Base-by-base conservation (phyloP, 2,888 invertebrate species). In the Allacma fusca region DNA sequence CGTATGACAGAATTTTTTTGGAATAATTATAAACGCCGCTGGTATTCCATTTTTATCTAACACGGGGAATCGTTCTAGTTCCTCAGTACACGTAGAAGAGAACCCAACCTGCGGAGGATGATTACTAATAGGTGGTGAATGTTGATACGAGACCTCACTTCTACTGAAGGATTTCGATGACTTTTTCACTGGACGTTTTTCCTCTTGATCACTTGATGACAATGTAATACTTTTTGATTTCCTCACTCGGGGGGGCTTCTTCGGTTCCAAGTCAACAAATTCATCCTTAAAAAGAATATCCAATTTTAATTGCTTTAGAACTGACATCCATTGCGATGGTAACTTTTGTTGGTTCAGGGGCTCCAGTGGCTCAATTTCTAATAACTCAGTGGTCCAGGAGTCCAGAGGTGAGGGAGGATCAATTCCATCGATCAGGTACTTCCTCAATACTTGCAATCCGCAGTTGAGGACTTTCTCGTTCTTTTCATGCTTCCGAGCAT, bases 401-500 rank as follows among this genome's bases (percentile, higher is more conserved):
- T 40, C 70, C 4, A 44, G 23, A n/a, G 76, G 76, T 7, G 76
- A 76, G 5, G 69, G 62, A 13, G 76, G 76, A 21, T 26, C 24
- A 24, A n/a, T n/a, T n/a, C 57, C 34, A 1, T 70, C 34, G 1
- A 1, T 26, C 9, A 76, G 62, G 40, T 70, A 70, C 13, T 76
- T n/a, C 19, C 34, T 68, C 21, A 76, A 57, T 13, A 19, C 23
- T 34, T 19, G 16, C 9, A 29, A 21, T 1, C 21, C 28, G n/a
- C 23, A 43, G 16, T 19, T 50, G 1, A 26, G 1, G 4, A 43
- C 12, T 19, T 57, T 50, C 13, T 70, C 70, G 0, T 57, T 34
- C 2, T 72, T 65, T n/a, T 4, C 29, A 13, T 16, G 29, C 57
- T 75, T 80, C n/a, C 74, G 43, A 26, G 79, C 59, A 75, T 83